A percentile compares a stretch with the other conserved stretches of the same genome.
Conservation (phyloP, 1,140 invertebrate species). For the Parasteatoda tepidariorum region DNA sequence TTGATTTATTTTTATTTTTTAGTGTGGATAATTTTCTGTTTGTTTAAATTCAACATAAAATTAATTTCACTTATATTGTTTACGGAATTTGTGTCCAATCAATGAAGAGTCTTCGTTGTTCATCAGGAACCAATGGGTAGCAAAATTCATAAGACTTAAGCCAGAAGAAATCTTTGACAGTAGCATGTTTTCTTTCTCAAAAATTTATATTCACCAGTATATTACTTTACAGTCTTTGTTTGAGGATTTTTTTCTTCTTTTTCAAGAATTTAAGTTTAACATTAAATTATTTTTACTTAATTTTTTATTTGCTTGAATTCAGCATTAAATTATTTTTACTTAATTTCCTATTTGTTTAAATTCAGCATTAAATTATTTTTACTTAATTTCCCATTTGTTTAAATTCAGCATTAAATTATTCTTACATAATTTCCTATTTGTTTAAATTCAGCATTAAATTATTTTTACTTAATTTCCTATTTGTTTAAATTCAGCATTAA, state of each 20-base stretch:
- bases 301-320: not conserved
- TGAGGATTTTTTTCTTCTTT: constrained; percentile 62
- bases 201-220: constrained; percentile 71
- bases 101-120: constrained; percentile 62
- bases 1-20: not conserved
- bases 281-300: no score
- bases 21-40: no score
- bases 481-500: no score
- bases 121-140: constrained; percentile 24
- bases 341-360: not conserved
- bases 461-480: no score
- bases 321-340: not conserved
- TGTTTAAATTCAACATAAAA: no score
- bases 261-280: not conserved
- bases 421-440: no score
- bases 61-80: constrained; percentile 57
- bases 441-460: no score
- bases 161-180: constrained; percentile 38
- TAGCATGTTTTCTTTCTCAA: constrained; percentile 65
- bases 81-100: constrained; percentile 51
- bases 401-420: no score
- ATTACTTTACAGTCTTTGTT: constrained; percentile 28
- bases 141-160: constrained; percentile 48
- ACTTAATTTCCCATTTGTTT: no score
- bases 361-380: not conserved